Evolutionary conservation across 1,140 invertebrate species (phyloP).

Genomic region (Trichogramma pretiosum): DNA sequence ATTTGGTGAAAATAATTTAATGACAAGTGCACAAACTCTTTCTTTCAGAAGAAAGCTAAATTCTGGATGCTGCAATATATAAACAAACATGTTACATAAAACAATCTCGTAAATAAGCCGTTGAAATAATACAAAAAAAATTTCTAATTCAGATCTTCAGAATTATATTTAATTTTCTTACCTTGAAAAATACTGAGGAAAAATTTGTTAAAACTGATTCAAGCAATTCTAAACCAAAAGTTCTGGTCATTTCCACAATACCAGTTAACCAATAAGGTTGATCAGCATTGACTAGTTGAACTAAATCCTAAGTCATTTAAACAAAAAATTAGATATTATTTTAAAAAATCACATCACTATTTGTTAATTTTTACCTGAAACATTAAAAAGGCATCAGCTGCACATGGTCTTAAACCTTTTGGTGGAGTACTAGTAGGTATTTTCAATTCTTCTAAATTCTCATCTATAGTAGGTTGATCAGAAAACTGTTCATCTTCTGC

Average conservation of each 20-base stretch:
- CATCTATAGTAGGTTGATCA: slow-evolving; percentile 32
- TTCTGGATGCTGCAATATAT: slow-evolving; percentile 67
- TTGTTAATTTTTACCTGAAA: slow-evolving; percentile 91
- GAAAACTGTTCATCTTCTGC: slow-evolving; percentile 54
- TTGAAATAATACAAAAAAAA: not conserved
- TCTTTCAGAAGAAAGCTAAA: slow-evolving; percentile 94
- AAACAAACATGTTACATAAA: not conserved
- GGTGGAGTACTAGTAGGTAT: slow-evolving; percentile 63
- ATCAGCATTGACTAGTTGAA: slow-evolving; percentile 92
- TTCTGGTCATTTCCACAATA: slow-evolving; percentile 94
- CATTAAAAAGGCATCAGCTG: slow-evolving; percentile 88
- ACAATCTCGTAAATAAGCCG: not conserved
- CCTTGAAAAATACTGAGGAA: slow-evolving; percentile 85
- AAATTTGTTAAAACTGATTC: slow-evolving; percentile 90
- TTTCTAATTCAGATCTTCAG: too few relatives aligned
- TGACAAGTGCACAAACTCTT: slow-evolving; percentile 92
- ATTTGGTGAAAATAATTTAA: slow-evolving; percentile 95
- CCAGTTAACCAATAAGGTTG: slow-evolving; percentile 89
- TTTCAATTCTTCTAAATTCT: slow-evolving; percentile 72
- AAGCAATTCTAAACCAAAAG: slow-evolving; percentile 90
- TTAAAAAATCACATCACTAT: too few relatives aligned
- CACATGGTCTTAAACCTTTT: slow-evolving; percentile 78
- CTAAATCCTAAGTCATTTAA: slow-evolving; percentile 79
- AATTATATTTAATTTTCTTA: slow-evolving; percentile 37
- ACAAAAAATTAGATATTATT: slow-evolving; percentile 9